A percentile compares a stretch with the other conserved stretches of the same genome.
phyloP scores from a whole-genome alignment of 1,140 invertebrate species.

The Platyscapa corneri region DNA sequence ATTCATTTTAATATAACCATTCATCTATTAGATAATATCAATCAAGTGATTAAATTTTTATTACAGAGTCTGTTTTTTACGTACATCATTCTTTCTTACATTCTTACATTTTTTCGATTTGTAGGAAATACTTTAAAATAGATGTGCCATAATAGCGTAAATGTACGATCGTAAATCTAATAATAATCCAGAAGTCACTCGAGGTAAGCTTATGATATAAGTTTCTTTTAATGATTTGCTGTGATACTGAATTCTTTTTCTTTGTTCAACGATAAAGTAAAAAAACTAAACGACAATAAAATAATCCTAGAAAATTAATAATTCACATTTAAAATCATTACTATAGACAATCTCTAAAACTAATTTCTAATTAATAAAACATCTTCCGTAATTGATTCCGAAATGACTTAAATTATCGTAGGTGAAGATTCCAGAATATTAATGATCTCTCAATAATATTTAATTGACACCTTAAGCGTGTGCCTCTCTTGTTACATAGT shows the following conservation, averaged over 20 bases:
- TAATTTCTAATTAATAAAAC: constrained; percentile 38
- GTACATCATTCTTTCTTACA: neutral
- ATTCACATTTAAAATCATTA: neutral
- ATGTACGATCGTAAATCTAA: neutral
- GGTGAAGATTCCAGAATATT: constrained; percentile 23
- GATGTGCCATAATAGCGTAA: neutral
- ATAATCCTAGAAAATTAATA: neutral
- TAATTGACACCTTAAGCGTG: constrained; percentile 27
- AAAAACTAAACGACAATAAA: neutral
- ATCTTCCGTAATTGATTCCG: neutral
- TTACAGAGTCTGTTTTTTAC: neutral
- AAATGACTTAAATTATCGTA: neutral
- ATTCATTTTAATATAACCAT: neutral
- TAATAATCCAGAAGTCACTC: neutral
- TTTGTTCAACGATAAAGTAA: neutral
- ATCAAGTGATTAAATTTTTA: neutral
- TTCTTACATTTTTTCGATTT: neutral
- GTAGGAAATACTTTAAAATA: neutral
- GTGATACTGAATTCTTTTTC: neutral
- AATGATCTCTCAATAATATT: constrained; percentile 36
- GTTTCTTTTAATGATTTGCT: neutral
- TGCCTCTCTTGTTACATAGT: neutral
- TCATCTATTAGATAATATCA: neutral
- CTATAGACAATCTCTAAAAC: neutral
- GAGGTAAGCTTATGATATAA: neutral